phyloP scores from a whole-genome alignment of 64 coral and sea anemone species.

The Porites australiensis region DNA sequence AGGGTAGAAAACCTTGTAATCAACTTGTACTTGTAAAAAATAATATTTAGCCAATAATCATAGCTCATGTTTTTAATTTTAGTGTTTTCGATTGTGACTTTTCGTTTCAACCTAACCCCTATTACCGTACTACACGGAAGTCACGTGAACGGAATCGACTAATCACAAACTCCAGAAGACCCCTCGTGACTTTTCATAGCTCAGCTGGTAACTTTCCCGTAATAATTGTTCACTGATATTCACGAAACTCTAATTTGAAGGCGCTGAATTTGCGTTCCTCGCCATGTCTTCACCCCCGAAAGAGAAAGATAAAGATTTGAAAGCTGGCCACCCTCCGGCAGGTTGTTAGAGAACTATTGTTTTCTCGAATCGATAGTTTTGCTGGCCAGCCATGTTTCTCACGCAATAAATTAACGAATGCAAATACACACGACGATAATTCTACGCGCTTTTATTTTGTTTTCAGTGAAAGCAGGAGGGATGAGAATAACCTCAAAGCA shows the following conservation, averaged over 20 bases:
- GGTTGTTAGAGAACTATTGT: constrained; percentile 34
- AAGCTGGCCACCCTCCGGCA: constrained; percentile 92
- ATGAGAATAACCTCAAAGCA: constrained; percentile 95
- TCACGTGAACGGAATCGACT: not conserved
- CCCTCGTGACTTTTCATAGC: constrained; percentile 23
- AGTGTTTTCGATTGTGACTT: not conserved
- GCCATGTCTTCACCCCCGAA: constrained; percentile 82
- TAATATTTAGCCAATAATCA: too few species aligned
- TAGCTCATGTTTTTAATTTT: too few species aligned
- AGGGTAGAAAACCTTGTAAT: not conserved
- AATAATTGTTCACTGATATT: not conserved
- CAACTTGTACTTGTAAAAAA: too few species aligned
- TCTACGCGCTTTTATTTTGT: not conserved
- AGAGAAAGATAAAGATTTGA: constrained; percentile 81
- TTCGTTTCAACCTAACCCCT: not conserved
- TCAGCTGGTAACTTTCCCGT: constrained; percentile 20
- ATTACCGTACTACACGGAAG: too few species aligned
- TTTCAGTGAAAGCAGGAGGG: constrained; percentile 94
- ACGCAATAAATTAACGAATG: too few species aligned
- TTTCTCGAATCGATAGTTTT: not conserved
- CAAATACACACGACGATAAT: too few species aligned
- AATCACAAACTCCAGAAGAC: not conserved
- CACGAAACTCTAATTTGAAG: not conserved
- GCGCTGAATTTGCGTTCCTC: not conserved
- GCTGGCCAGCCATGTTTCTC: not conserved